A percentile compares a stretch with the other conserved stretches of the same genome.
phyloP scores from a whole-genome alignment of 2,113 vertebrate genomes.

The Scomber japonicus region DNA sequence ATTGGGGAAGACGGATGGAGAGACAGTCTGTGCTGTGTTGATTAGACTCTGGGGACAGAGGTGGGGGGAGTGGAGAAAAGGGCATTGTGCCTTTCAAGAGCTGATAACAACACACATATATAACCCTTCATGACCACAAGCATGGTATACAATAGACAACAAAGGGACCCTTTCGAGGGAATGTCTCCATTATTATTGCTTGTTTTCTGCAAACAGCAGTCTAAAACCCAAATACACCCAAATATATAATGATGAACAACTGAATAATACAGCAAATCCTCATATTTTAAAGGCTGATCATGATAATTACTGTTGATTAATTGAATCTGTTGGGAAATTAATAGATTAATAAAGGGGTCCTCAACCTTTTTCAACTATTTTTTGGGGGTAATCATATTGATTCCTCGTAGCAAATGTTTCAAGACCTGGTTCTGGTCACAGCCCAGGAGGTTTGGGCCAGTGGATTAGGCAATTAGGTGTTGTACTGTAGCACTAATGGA shows the following conservation, averaged over 20 bases:
- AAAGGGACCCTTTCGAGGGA: background rate
- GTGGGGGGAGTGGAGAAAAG: constrained; percentile 63
- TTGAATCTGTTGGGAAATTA: too few species aligned
- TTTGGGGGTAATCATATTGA: background rate
- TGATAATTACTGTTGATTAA: too few species aligned
- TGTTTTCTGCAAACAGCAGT: too few species aligned
- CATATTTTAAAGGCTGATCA: too few species aligned
- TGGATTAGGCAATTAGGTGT: background rate
- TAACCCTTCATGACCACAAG: constrained; percentile 18
- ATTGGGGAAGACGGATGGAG: constrained; percentile 17
- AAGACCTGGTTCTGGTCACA: too few species aligned
- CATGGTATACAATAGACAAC: background rate
- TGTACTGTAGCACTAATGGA: background rate
- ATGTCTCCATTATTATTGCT: too few species aligned
- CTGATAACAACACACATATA: constrained; percentile 53
- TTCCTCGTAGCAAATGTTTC: background rate
- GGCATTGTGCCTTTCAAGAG: constrained; percentile 32
- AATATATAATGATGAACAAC: too few species aligned
- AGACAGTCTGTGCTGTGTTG: constrained; percentile 65
- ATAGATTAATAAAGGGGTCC: background rate
- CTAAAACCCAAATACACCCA: too few species aligned
- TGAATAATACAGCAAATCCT: too few species aligned
- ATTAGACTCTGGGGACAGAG: constrained; percentile 78
- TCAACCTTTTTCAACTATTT: background rate
- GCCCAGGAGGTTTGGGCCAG: background rate